These are phyloP conservation scores for Platanista minor DNA, from an alignment of 2,113 vertebrate genomes.

Conservation along the genomic window DNA sequence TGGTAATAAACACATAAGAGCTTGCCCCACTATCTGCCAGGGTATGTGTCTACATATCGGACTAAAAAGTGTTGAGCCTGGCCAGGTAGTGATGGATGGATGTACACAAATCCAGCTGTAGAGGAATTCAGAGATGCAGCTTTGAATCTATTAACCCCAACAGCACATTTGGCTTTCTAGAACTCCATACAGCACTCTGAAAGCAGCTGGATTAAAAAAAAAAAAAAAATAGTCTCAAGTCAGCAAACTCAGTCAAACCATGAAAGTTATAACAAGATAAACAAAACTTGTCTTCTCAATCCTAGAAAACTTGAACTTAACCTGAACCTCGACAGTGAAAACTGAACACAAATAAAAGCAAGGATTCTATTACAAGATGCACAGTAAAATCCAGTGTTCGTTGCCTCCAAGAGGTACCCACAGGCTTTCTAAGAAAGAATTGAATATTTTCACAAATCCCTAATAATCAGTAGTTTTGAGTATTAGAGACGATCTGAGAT, in stretches of 20 bases:
- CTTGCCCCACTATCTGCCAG: neutral
- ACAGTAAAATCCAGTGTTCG: neutral
- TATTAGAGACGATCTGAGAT: neutral
- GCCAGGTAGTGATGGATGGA: neutral
- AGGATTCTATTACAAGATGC: neutral
- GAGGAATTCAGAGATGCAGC: neutral
- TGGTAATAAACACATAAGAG: neutral
- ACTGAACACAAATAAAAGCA: neutral
- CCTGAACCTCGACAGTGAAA: neutral
- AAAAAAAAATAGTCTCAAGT: neutral
- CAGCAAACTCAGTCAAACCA: neutral
- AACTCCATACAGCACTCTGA: neutral
- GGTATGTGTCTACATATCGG: neutral
- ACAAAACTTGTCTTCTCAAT: neutral
- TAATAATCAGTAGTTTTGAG: neutral
- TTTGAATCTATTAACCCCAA: neutral
- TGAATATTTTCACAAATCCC: neutral
- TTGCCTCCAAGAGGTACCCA: neutral
- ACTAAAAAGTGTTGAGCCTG: neutral
- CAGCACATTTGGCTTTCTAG: neutral
- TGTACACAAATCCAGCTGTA: neutral
- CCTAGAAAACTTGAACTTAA: neutral
- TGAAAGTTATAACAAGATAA: neutral
- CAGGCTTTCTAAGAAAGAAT: neutral
- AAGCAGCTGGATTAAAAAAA: neutral